Conservation (phyloP, 2,113 vertebrate genomes). For the Azemiops feae region DNA sequence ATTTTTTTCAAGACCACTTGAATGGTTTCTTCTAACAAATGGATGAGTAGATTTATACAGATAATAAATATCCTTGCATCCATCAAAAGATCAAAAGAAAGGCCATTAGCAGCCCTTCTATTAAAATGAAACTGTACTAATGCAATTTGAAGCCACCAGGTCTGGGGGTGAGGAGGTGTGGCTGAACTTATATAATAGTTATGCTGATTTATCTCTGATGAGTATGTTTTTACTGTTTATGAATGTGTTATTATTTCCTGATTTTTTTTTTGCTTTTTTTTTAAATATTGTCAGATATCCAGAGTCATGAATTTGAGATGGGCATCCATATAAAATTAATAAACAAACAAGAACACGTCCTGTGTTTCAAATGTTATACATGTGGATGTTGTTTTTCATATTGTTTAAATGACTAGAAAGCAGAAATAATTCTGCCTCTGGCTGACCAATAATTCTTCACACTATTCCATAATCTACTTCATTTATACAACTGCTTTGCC, state of each 20-base stretch:
- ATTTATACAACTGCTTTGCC: constrained; percentile 25
- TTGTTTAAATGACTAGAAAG: not conserved
- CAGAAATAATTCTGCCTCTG: not conserved
- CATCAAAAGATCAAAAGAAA: not conserved
- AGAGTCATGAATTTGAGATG: not conserved
- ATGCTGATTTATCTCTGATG: not conserved
- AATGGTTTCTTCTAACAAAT: not conserved
- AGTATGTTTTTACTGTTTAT: not conserved
- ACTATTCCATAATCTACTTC: not conserved
- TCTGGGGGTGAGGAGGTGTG: not conserved
- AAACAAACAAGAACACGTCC: not conserved
- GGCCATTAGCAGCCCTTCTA: not conserved
- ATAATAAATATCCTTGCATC: not conserved
- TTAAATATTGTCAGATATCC: not conserved
- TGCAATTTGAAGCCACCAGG: not conserved
- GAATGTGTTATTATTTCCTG: not conserved
- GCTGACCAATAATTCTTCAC: not conserved
- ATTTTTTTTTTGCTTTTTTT: not conserved
- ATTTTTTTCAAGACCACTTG: not conserved
- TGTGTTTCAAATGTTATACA: not conserved
- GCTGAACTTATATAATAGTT: not conserved
- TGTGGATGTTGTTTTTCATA: not conserved
- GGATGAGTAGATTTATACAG: not conserved
- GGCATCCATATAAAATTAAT: not conserved
- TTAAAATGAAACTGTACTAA: not conserved